Evolutionary conservation across 92 coral and sea anemone species (phyloP).

Genomic region (Heteractis magnifica): DNA sequence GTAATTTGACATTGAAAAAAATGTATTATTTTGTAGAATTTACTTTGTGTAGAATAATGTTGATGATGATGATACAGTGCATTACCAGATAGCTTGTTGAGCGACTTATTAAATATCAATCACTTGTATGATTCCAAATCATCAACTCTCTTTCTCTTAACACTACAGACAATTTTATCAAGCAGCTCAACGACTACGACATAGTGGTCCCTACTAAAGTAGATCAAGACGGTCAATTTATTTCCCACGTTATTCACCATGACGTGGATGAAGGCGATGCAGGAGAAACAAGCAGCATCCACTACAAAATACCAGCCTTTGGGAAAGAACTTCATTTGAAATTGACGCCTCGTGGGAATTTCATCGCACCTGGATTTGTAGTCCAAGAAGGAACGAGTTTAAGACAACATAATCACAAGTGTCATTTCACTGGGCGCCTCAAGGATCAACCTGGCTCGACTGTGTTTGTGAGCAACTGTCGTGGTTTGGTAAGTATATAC

Average conservation of each 20-base stretch:
- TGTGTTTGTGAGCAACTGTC: conserved; percentile 81
- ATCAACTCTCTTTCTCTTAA: conserved; percentile 13
- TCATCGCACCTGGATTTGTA: conserved; percentile 70
- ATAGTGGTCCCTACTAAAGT: conserved; percentile 64
- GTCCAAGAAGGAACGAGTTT: conserved; percentile 44
- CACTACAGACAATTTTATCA: conserved; percentile 35
- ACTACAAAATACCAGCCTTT: conserved; percentile 67
- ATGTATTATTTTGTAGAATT: background rate
- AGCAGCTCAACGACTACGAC: conserved; percentile 26
- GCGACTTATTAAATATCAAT: conserved; percentile 11
- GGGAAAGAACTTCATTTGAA: conserved; percentile 68
- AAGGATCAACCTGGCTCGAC: conserved; percentile 72
- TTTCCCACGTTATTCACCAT: conserved; percentile 67
- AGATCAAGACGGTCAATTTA: conserved; percentile 63
- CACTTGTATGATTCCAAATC: background rate
- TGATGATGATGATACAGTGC: conserved; percentile 20
- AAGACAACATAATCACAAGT: conserved; percentile 49
- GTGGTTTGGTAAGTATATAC: conserved; percentile 80
- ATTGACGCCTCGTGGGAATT: conserved; percentile 48
- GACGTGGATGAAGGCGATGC: conserved; percentile 6
- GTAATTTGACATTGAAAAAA: background rate
- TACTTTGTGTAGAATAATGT: background rate
- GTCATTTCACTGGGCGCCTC: conserved; percentile 83
- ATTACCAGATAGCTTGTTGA: conserved; percentile 24
- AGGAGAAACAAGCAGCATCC: conserved; percentile 35